These are phyloP conservation scores for Pollachius pollachius DNA, from an alignment of 2,113 vertebrate species.

Conservation along the genomic window DNA sequence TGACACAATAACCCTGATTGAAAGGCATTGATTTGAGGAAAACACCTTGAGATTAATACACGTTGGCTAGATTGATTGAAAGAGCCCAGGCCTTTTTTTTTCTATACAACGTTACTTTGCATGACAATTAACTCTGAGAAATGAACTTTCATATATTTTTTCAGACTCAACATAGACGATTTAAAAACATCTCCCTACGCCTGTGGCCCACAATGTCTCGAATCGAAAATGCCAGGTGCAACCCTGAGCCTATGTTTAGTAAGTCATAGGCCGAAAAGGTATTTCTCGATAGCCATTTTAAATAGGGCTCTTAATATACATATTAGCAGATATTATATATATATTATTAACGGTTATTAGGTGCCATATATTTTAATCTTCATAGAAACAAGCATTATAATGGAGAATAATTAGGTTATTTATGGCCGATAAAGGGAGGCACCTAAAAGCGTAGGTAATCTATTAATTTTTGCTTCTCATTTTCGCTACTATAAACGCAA, in stretches of 20 bases:
- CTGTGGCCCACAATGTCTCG: constrained; percentile 52
- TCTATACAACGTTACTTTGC: constrained; percentile 26
- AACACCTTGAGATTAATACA: constrained; percentile 25
- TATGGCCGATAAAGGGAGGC: background rate
- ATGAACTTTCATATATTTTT: constrained; percentile 47
- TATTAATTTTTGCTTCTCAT: background rate
- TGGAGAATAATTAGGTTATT: background rate
- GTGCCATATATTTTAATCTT: too few species aligned
- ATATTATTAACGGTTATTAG: too few species aligned
- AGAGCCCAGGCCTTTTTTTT: constrained; percentile 10
- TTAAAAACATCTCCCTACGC: constrained; percentile 31
- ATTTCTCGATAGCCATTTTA: background rate
- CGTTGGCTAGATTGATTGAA: constrained; percentile 7
- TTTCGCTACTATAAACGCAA: constrained; percentile 72
- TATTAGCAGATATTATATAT: background rate
- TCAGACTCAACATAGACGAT: constrained; percentile 52
- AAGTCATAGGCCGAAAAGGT: background rate
- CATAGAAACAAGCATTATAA: too few species aligned
- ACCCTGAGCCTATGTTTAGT: background rate
- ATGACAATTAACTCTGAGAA: constrained; percentile 48
- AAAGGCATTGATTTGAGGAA: background rate
- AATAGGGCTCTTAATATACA: background rate
- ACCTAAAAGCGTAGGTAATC: background rate
- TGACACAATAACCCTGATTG: constrained; percentile 2
- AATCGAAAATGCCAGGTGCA: background rate